These are phyloP conservation scores for Coptotermes formosanus DNA, from an alignment of 1,140 invertebrate species.

Conservation along the genomic window DNA sequence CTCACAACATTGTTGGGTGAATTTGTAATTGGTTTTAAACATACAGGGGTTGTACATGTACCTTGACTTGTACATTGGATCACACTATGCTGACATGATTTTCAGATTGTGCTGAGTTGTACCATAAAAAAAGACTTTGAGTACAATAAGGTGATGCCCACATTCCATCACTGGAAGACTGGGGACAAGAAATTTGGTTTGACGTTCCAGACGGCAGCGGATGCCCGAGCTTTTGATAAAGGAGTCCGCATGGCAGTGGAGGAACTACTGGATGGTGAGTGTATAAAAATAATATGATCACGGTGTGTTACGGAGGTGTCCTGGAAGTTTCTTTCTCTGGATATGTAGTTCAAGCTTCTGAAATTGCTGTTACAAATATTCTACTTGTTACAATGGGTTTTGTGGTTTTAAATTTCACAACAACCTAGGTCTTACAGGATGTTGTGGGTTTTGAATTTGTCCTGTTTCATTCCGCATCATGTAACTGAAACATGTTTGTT, in stretches of 20 bases:
- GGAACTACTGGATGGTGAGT: conserved; percentile 86
- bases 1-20: neutral
- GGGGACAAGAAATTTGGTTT: conserved; percentile 93
- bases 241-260: conserved; percentile 86
- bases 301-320: neutral
- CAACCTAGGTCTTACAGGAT: no score
- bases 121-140: conserved; percentile 94
- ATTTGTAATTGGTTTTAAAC: neutral
- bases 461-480: no score
- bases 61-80: neutral
- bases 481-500: no score
- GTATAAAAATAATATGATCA: neutral
- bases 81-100: conserved; percentile 34
- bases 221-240: conserved; percentile 92
- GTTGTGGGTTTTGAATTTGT: no score
- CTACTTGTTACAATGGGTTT: no score
- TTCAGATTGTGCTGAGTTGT: conserved; percentile 89
- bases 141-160: conserved; percentile 97
- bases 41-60: neutral
- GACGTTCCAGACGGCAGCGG: conserved; percentile 90
- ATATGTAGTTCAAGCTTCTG: neutral
- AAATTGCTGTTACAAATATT: no score
- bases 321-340: neutral
- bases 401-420: no score
- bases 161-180: conserved; percentile 96